Percentiles rank a stretch among this genome's conserved stretches.
These are phyloP conservation scores for Brachyhypopomus occidentalis DNA, from an alignment of 2,113 vertebrate genomes.

Conservation along the genomic window DNA sequence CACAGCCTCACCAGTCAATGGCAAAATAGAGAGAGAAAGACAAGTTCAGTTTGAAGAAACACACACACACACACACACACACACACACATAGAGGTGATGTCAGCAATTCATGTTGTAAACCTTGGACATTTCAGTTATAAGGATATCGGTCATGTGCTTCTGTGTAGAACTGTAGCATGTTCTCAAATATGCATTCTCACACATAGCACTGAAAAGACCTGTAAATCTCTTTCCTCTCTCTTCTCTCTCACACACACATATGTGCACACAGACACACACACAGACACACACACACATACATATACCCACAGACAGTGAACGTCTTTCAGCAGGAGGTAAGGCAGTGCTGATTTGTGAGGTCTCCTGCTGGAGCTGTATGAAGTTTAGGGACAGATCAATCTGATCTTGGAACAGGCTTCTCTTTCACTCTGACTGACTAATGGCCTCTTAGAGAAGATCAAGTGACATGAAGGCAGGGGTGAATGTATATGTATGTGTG, in stretches of 20 bases:
- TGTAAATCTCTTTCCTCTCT: background rate
- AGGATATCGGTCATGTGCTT: background rate
- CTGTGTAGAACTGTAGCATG: background rate
- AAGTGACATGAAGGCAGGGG: slow-evolving; percentile 37
- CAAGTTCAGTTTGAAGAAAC: background rate
- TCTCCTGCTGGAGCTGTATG: slow-evolving; percentile 49
- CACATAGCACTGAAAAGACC: background rate
- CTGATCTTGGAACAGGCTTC: slow-evolving; percentile 45
- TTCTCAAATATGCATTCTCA: background rate
- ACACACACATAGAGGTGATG: background rate
- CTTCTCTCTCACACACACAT: background rate
- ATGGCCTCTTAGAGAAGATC: slow-evolving; percentile 47
- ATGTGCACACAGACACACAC: background rate
- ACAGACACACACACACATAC: background rate
- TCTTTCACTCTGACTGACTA: slow-evolving; percentile 48
- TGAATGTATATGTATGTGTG: slow-evolving; percentile 2
- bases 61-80: background rate
- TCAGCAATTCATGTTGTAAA: background rate
- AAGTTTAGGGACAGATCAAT: slow-evolving; percentile 57
- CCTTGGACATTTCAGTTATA: background rate
- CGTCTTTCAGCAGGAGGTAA: slow-evolving; percentile 45
- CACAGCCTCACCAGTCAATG: slow-evolving; percentile 1
- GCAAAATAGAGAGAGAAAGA: slow-evolving; percentile 25
- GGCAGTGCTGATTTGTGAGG: slow-evolving; percentile 53
- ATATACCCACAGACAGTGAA: slow-evolving; percentile 10